Conservation (phyloP, 2,113 vertebrate species). For the Tetrax tetrax region DNA sequence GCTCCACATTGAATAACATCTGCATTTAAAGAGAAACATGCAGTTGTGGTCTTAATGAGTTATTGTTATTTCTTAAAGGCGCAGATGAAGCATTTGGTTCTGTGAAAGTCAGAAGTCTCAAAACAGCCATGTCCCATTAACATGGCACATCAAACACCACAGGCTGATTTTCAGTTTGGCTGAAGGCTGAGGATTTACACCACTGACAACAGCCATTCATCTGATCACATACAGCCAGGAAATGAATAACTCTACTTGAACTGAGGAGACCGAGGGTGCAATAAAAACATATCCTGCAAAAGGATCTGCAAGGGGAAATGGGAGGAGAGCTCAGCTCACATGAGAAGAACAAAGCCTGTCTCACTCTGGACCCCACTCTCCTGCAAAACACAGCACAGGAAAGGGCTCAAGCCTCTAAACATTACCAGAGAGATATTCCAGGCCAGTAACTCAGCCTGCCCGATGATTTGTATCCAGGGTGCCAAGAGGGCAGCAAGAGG, state of each 20-base stretch:
- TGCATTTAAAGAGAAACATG: slow-evolving; percentile 9
- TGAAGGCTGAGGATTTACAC: slow-evolving; percentile 34
- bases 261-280: background rate
- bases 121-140: slow-evolving; percentile 9
- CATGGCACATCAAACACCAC: slow-evolving; percentile 1
- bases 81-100: background rate
- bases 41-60: background rate
- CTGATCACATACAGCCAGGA: slow-evolving; percentile 50
- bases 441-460: background rate
- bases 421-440: background rate
- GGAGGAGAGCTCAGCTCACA: slow-evolving; percentile 7
- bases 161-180: background rate
- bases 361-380: background rate
- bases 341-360: slow-evolving; percentile 28
- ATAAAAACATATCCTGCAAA: slow-evolving; percentile 53
- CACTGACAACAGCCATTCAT: background rate
- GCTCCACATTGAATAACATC: background rate
- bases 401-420: background rate
- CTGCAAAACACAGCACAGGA: slow-evolving; percentile 12
- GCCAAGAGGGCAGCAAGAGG: background rate
- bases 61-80: slow-evolving; percentile 21
- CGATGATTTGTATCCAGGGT: background rate
- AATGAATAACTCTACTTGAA: slow-evolving; percentile 43
- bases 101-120: background rate
- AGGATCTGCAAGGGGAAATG: background rate